Percentiles rank a stretch among this genome's conserved stretches.
phyloP scores from a whole-genome alignment of 2,113 vertebrate genomes.

The Orthochromis indermauri region DNA sequence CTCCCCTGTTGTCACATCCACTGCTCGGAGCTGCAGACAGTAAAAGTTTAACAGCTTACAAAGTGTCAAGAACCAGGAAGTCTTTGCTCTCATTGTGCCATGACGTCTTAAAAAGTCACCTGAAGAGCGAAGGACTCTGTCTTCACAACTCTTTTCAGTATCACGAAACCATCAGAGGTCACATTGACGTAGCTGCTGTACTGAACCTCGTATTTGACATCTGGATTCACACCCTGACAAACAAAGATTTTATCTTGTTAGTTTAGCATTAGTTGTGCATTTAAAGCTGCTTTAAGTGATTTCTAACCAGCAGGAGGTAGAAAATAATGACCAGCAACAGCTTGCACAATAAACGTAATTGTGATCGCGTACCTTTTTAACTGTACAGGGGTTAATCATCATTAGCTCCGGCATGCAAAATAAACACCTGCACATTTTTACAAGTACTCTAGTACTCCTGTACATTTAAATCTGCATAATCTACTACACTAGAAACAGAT shows the following conservation, averaged over 20 bases:
- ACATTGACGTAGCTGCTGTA: constrained; percentile 77
- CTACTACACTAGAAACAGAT: neutral
- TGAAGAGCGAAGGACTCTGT: constrained; percentile 69
- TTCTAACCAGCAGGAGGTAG: neutral
- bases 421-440: neutral
- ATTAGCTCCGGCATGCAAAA: neutral
- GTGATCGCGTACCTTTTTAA: neutral
- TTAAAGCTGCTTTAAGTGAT: neutral
- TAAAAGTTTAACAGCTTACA: neutral
- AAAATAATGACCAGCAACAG: neutral
- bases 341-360: neutral
- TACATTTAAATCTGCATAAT: neutral
- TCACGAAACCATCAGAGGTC: constrained; percentile 75
- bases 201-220: constrained; percentile 73
- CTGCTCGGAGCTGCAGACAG: constrained; percentile 53
- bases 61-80: neutral
- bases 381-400: neutral
- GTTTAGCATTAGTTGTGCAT: neutral
- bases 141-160: constrained; percentile 69
- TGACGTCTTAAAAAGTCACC: constrained; percentile 1
- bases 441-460: neutral
- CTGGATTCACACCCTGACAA: constrained; percentile 77
- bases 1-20: constrained; percentile 64
- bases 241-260: neutral
- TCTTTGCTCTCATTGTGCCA: neutral